Percentiles rank a stretch among this genome's conserved stretches.
phyloP scores from a whole-genome alignment of 2,113 vertebrate species.

The Gymnogyps californianus region DNA sequence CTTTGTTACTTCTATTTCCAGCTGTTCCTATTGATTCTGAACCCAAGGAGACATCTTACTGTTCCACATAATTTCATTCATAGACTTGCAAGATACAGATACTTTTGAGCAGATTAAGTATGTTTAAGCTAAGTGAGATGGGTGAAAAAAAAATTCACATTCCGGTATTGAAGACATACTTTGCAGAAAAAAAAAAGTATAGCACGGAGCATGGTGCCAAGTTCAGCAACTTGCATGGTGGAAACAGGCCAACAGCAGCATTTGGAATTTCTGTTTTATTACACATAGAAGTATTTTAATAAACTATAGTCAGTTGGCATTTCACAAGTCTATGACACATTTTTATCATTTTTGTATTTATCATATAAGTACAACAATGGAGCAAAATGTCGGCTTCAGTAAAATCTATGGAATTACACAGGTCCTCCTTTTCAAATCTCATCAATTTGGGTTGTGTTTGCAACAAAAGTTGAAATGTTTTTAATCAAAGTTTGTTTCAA shows the following conservation, averaged over 20 bases:
- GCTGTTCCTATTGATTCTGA: background rate
- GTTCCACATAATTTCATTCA: background rate
- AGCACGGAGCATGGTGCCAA: background rate
- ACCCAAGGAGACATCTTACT: background rate
- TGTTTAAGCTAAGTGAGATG: background rate
- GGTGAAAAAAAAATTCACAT: background rate
- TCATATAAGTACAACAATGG: background rate
- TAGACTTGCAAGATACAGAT: background rate
- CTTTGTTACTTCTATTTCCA: background rate
- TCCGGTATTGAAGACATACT: background rate
- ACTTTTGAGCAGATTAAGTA: background rate
- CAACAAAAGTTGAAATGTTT: background rate
- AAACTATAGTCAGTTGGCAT: background rate
- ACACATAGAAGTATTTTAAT: background rate
- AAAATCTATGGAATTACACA: background rate
- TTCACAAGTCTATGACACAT: background rate
- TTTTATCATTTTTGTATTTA: background rate
- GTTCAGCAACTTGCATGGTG: background rate
- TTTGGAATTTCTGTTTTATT: slow-evolving; percentile 33
- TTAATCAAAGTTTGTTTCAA: background rate
- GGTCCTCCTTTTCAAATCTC: background rate
- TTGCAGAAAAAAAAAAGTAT: background rate
- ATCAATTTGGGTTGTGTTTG: background rate
- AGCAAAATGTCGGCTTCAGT: background rate
- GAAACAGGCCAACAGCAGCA: background rate